Percentiles rank a stretch among this genome's conserved stretches.
These are phyloP conservation scores for Drosophila punjabiensis DNA, from an alignment of 1,140 invertebrate species.

Conservation along the genomic window DNA sequence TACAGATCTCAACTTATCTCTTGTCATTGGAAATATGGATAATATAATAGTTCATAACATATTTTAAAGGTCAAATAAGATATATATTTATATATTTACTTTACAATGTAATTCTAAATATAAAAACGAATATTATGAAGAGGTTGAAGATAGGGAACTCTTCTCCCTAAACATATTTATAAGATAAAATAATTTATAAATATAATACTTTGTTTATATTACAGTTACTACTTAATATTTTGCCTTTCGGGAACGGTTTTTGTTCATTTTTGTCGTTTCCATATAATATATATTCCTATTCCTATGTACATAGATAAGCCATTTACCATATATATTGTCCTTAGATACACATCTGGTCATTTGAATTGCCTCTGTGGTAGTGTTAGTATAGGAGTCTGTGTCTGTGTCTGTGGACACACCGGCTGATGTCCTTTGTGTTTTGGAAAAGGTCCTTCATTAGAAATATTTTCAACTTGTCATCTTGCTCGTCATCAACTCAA, in stretches of 20 bases:
- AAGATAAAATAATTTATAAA: not conserved
- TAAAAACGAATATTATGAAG: not conserved
- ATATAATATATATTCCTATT: not conserved
- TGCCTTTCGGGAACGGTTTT: not conserved
- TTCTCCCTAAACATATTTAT: not conserved
- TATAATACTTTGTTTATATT: not conserved
- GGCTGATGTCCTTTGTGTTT: constrained; percentile 69
- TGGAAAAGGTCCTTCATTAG: constrained; percentile 80
- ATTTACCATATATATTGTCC: constrained; percentile 3
- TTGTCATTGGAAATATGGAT: not conserved
- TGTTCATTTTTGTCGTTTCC: not conserved
- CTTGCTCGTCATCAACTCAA: constrained; percentile 82
- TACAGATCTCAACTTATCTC: not conserved
- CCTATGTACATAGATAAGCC: not conserved
- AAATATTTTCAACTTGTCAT: constrained; percentile 84
- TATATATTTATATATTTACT: not conserved
- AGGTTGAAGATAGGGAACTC: too few relatives aligned
- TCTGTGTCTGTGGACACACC: constrained; percentile 22
- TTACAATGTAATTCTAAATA: not conserved
- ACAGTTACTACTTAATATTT: not conserved
- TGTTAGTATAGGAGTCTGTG: constrained; percentile 17
- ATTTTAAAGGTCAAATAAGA: not conserved
- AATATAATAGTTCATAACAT: not conserved
- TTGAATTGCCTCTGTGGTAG: constrained; percentile 18
- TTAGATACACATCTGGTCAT: constrained; percentile 16